A percentile compares a stretch with the other conserved stretches of the same genome.
phyloP scores from a whole-genome alignment of 2,113 vertebrate species.

The Indicator indicator region DNA sequence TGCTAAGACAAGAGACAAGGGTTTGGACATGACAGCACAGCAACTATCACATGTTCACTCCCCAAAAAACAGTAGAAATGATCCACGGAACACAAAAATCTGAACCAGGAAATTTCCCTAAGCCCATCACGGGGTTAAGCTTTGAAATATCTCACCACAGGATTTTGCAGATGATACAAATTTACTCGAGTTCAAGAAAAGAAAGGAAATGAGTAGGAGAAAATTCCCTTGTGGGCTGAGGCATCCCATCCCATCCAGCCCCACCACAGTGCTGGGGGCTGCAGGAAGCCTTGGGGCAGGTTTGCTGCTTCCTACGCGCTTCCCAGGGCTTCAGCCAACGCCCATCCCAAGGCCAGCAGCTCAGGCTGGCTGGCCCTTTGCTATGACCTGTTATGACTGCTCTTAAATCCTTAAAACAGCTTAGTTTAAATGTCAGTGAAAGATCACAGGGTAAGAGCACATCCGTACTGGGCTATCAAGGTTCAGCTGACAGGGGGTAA shows the following conservation, averaged over 20 bases:
- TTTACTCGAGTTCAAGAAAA: background rate
- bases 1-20: accelerated
- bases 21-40: accelerated
- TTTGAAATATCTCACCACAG: background rate
- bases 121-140: constrained; percentile 31
- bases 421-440: constrained; percentile 55
- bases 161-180: constrained; percentile 32
- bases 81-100: background rate
- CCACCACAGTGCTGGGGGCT: background rate
- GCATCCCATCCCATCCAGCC: background rate
- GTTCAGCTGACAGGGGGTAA: constrained; percentile 16
- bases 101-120: background rate
- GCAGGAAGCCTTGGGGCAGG: background rate
- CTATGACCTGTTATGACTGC: constrained; percentile 33
- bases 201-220: constrained; percentile 59
- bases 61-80: background rate
- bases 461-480: background rate
- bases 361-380: background rate
- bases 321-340: constrained; percentile 27
- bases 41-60: accelerated
- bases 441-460: constrained; percentile 26
- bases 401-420: constrained; percentile 42
- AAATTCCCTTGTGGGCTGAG: background rate
- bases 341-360: background rate
- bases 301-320: background rate